Evolutionary conservation across 2,888 invertebrate genomes (phyloP), one percentile per base, ranked within the genome.

Genomic region (Andrena bucephala): DNA sequence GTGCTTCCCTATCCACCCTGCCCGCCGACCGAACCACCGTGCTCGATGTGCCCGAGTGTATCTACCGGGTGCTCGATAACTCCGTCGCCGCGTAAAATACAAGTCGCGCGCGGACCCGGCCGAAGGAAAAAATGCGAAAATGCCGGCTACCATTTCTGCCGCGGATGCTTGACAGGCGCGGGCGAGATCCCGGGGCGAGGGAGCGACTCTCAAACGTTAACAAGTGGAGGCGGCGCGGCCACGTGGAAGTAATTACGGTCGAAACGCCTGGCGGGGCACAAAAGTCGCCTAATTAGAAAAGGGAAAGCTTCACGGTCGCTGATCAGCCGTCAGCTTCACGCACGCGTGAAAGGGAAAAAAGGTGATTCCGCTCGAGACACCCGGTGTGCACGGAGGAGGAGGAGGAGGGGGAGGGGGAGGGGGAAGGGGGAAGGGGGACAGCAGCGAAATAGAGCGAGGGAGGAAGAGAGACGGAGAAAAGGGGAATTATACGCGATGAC

Each of bases 401-500:
- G 20, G 20, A 20, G 20, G 20, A 0, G 0, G 20, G 20, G 20
- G 20, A 0, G 20, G 20, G 20, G 20, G 20, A n/a, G n/a, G n/a
- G n/a, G n/a, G n/a, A n/a, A n/a, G 20, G 20, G 20, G 0, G 20
- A 20, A 20, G 20, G 20, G 36, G 36, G 33, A 8, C 31, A 2
- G 74, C 50, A 48, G 52, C 52, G 65, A 66, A 54, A 66, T 68
- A 50, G 60, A 82, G 76, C 69, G 20, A 36, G 68, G 59, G 52
- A 66, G 67, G 31, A 69, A 63, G 73, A 54, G 42, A 62, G 42
- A 42, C n/a, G n/a, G 63, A 54, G 67, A 75, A 8, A 74, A 77
- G 84, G 81, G 81, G 81, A 83, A 83, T 81, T 78, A 78, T 72
- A 81, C 65, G 69, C 71, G 69, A 77, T 73, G 80, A 72, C 29